Conservation (phyloP, 2,888 invertebrate species). For the Ceramica pisi region DNA sequence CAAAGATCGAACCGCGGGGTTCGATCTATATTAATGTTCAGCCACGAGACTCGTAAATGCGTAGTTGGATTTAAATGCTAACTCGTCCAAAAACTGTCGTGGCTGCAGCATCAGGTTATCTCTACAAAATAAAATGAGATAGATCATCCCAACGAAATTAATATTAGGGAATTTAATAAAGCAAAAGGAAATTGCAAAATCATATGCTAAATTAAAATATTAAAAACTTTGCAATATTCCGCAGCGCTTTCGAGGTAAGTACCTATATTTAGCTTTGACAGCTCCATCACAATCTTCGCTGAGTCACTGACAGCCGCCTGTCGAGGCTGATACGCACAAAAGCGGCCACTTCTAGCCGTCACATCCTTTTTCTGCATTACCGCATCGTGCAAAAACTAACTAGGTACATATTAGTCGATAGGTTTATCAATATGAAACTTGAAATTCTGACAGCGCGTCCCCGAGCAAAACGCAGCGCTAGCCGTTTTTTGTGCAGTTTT, state of each 20-base stretch:
- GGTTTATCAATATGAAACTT: conserved; percentile 9
- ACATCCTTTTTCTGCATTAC: conserved; percentile 8
- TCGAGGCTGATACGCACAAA: not conserved
- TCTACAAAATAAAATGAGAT: not conserved
- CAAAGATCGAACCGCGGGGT: not conserved
- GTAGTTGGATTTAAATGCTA: not conserved
- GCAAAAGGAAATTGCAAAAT: not conserved
- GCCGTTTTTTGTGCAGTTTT: no score
- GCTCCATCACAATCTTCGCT: not conserved
- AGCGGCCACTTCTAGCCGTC: not conserved
- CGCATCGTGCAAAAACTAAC: not conserved
- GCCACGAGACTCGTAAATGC: not conserved
- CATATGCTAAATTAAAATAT: not conserved
- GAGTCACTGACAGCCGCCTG: not conserved
- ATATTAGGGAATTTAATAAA: not conserved
- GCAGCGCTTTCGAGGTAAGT: not conserved
- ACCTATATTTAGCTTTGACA: not conserved
- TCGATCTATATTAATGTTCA: no score
- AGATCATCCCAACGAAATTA: not conserved
- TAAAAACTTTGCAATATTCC: not conserved
- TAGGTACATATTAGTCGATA: not conserved
- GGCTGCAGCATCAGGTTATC: not conserved
- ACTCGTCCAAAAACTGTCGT: not conserved
- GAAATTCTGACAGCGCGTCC: not conserved
- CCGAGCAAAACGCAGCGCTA: no score